Evolutionary conservation across 2,113 vertebrate species (phyloP).

Genomic region (Scophthalmus maximus): DNA sequence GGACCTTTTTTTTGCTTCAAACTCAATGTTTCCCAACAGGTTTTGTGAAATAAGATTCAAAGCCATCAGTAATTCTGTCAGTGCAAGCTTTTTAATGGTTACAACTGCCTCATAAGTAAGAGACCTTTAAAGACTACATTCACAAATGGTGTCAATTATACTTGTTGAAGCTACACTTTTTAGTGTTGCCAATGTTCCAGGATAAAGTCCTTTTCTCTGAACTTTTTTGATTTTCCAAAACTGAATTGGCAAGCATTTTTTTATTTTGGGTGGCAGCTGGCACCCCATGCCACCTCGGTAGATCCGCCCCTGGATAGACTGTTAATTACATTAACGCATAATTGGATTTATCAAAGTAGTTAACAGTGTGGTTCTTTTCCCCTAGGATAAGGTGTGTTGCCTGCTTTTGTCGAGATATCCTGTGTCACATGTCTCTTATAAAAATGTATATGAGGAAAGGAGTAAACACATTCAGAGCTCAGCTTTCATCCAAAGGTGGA

Average conservation of each 20-base stretch:
- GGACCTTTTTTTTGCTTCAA: not conserved
- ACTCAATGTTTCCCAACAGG: too few species aligned
- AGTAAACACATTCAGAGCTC: not conserved
- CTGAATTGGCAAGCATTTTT: not conserved
- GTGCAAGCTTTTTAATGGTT: too few species aligned
- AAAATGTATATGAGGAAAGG: not conserved
- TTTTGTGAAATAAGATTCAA: too few species aligned
- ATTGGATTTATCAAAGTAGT: constrained; percentile 23
- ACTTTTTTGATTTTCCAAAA: not conserved
- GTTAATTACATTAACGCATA: not conserved
- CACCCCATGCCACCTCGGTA: too few species aligned
- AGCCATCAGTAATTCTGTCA: too few species aligned
- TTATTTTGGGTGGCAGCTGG: not conserved
- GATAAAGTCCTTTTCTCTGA: too few species aligned
- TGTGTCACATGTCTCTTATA: not conserved
- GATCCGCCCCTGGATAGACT: not conserved
- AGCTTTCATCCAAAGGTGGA: constrained; percentile 14
- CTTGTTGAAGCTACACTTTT: too few species aligned
- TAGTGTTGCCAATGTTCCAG: too few species aligned
- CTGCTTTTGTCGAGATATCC: not conserved
- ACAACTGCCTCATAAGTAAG: too few species aligned
- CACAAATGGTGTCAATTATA: too few species aligned
- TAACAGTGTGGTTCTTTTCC: not conserved
- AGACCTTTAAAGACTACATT: too few species aligned
- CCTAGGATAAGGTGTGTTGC: not conserved